These are phyloP conservation scores for Gadus chalcogrammus DNA, from an alignment of 2,113 vertebrate genomes.

Conservation along the genomic window DNA sequence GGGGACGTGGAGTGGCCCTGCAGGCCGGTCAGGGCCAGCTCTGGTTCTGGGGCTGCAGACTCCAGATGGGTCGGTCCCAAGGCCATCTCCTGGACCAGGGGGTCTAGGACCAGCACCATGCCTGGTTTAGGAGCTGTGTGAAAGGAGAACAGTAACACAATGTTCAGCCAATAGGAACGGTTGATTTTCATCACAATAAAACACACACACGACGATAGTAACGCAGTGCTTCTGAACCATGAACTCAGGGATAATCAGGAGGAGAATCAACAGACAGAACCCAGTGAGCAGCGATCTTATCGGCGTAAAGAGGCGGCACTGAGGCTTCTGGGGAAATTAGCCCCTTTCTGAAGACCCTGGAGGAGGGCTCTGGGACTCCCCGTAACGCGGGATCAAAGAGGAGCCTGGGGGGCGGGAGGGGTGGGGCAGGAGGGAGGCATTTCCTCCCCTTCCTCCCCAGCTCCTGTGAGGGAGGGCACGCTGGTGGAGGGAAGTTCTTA, in stretches of 20 bases:
- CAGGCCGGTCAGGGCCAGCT: constrained; percentile 52
- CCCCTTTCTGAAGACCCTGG: constrained; percentile 34
- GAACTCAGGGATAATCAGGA: too few species aligned
- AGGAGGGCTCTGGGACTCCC: constrained; percentile 13
- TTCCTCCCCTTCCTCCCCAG: constrained; percentile 54
- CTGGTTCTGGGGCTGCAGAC: constrained; percentile 45
- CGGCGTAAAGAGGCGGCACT: constrained; percentile 8
- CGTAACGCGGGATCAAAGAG: constrained; percentile 48
- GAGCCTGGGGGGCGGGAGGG: constrained; percentile 36
- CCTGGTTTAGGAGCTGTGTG: constrained; percentile 59
- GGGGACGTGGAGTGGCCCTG: constrained; percentile 50
- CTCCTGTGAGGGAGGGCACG: constrained; percentile 51
- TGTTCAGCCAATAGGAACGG: neutral
- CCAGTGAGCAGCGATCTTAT: too few species aligned
- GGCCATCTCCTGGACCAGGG: constrained; percentile 62
- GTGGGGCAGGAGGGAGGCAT: constrained; percentile 47
- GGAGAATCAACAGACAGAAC: too few species aligned
- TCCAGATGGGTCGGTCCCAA: constrained; percentile 58
- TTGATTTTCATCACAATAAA: too few species aligned
- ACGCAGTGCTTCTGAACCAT: too few species aligned
- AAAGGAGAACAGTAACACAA: neutral
- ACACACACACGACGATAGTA: too few species aligned
- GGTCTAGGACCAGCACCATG: constrained; percentile 74
- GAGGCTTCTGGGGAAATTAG: constrained; percentile 39
- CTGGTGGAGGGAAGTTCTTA: constrained; percentile 30